Conservation (phyloP, 1,140 invertebrate species). For the Lerema accius region DNA sequence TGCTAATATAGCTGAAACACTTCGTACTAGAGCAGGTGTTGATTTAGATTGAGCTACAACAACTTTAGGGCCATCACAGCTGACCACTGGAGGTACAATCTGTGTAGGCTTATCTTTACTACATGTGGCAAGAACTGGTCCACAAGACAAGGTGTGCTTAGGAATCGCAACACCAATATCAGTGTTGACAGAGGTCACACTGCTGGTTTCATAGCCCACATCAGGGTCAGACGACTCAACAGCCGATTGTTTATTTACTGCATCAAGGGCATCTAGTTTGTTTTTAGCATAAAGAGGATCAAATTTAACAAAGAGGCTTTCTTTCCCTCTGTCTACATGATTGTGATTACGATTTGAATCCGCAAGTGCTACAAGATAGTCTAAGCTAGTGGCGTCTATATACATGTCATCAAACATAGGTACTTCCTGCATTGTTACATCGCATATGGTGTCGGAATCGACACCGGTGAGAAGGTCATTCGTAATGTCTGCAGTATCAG, state of each 20-base stretch:
- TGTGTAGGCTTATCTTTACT: constrained; percentile 68
- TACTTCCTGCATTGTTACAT: constrained; percentile 71
- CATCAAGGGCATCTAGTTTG: constrained; percentile 39
- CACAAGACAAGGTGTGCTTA: constrained; percentile 56
- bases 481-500: constrained; percentile 50
- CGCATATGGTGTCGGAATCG: constrained; percentile 68
- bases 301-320: constrained; percentile 85
- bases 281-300: constrained; percentile 83
- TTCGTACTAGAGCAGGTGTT: constrained; percentile 60
- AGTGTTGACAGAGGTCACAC: constrained; percentile 56
- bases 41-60: constrained; percentile 38
- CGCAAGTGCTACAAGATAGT: constrained; percentile 68
- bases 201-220: constrained; percentile 73
- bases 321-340: constrained; percentile 74
- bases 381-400: constrained; percentile 66
- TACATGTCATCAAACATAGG: constrained; percentile 62
- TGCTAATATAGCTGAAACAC: constrained; percentile 71
- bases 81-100: constrained; percentile 67
- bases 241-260: constrained; percentile 42
- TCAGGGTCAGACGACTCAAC: constrained; percentile 60
- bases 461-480: constrained; percentile 66
- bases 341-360: constrained; percentile 60
- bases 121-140: constrained; percentile 45
- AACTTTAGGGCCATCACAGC: constrained; percentile 46
- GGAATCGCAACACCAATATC: constrained; percentile 51